Evolutionary conservation across 92 coral and sea anemone species (phyloP).

Genomic region (Porites evermanni): DNA sequence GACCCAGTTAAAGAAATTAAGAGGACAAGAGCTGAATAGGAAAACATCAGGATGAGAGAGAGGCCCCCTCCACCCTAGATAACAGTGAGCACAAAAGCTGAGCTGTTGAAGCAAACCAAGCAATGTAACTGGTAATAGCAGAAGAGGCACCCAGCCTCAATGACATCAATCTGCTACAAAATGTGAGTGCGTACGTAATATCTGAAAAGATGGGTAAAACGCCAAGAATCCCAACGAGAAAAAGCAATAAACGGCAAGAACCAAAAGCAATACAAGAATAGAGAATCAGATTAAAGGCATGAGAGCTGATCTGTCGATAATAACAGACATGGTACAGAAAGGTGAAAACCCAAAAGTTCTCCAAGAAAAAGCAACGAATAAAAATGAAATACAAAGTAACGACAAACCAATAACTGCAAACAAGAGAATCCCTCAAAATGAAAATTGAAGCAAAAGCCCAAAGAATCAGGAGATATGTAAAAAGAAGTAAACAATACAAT

Average conservation of each 20-base stretch:
- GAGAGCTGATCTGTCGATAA: constrained; percentile 32
- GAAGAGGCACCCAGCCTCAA: background rate
- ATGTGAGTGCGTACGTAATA: no score
- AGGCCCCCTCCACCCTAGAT: no score
- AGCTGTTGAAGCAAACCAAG: background rate
- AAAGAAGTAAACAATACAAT: no score
- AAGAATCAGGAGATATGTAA: constrained; percentile 9
- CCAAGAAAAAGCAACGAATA: constrained; percentile 8
- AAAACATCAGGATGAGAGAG: no score
- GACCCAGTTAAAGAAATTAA: no score
- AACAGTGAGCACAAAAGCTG: no score
- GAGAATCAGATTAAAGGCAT: constrained; percentile 22
- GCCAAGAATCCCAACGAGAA: constrained; percentile 6
- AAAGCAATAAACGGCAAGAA: background rate
- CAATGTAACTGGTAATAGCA: background rate
- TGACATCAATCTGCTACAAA: background rate
- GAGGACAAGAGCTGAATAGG: no score
- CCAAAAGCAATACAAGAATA: constrained; percentile 5
- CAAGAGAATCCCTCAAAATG: background rate
- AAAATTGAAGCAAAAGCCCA: constrained; percentile 38
- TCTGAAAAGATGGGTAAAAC: background rate
- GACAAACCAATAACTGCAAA: constrained; percentile 6
- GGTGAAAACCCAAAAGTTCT: constrained; percentile 28
- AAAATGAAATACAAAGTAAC: constrained; percentile 22
- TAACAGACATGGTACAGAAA: constrained; percentile 31